Evolutionary conservation across 1,140 invertebrate genomes (phyloP), one percentile per base, ranked within the genome.

Genomic region (Triops longicaudatus): DNA sequence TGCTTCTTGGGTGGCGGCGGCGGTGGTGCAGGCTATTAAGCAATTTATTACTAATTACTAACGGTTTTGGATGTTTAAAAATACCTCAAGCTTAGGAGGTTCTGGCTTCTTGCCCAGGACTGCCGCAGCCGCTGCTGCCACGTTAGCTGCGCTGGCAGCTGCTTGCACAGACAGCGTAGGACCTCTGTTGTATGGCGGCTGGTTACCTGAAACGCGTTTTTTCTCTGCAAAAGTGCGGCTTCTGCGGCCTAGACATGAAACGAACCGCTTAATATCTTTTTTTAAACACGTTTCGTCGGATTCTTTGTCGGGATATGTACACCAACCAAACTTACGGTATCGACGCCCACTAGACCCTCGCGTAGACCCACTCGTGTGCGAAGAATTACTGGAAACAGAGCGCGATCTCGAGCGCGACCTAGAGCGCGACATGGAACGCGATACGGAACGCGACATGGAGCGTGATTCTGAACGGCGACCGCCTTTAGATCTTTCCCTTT

Each of bases 1-100:
- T 90, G 90, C 43, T 88, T 87, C 80, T 92, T 92, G 63, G 89
- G 86, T 12, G 12, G 31, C 27, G 31, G 73, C 73, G 27, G 27
- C 4, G 73, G 27, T 22, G 31, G 73, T n/a, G 27, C 31, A 17
- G 27, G 73, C 31, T 41, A 73, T n/a, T 26, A 73, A 6, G 73
- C 14, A n/a, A 6, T 26, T n/a, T 73, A 73, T 17, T 26, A 26
- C 14, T 73, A 73, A 27, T 12, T 9, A 26, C 27, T 74, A 22
- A 2, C 22, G n/a, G 73, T 73, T 1, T 74, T 12, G 41, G 10
- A 27, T 0, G 10, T 37, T 74, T 74, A 31, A n/a, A 11, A 26
- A 11, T 77, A 22, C 27, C 12, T 74, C 73, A 43, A 27, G 17
- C 27, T 73, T 73, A 12, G 71, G 28, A 5, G 76, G 26, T 22